Conservation (phyloP, 2,888 invertebrate species). For the Melipona beecheii region DNA sequence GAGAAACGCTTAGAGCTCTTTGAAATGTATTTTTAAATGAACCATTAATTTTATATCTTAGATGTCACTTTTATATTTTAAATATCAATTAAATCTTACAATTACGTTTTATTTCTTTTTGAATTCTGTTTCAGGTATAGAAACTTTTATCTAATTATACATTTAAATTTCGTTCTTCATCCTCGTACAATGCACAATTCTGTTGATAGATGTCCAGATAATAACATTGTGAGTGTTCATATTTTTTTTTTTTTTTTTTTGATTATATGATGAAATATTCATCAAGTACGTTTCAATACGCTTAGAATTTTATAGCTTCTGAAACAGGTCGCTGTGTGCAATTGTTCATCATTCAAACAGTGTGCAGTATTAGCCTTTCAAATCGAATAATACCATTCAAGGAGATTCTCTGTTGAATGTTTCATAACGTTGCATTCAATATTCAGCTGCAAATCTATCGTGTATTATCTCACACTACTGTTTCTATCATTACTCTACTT, state of each 20-base stretch:
- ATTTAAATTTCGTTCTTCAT: background rate
- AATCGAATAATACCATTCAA: slow-evolving; percentile 72
- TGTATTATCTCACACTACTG: slow-evolving; percentile 1
- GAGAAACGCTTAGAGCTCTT: background rate
- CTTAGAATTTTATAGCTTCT: slow-evolving; percentile 13
- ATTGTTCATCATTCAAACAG: slow-evolving; percentile 43
- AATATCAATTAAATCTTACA: background rate
- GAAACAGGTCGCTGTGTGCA: slow-evolving; percentile 13
- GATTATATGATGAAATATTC: background rate
- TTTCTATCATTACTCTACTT: background rate
- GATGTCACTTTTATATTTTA: background rate
- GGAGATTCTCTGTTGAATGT: slow-evolving; percentile 71
- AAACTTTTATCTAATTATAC: background rate
- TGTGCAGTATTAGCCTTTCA: slow-evolving; percentile 64
- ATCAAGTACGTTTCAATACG: background rate
- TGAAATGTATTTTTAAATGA: background rate
- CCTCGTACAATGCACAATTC: background rate
- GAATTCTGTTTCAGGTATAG: background rate
- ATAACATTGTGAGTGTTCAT: background rate
- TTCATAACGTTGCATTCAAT: slow-evolving; percentile 69
- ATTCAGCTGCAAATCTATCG: slow-evolving; percentile 35
- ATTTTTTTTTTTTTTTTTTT: background rate
- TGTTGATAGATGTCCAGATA: background rate
- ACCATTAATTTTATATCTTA: background rate
- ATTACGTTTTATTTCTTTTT: background rate